A percentile compares a stretch with the other conserved stretches of the same genome.
Conservation (phyloP, 2,888 invertebrate genomes). For the Pantelozetes paolii region DNA sequence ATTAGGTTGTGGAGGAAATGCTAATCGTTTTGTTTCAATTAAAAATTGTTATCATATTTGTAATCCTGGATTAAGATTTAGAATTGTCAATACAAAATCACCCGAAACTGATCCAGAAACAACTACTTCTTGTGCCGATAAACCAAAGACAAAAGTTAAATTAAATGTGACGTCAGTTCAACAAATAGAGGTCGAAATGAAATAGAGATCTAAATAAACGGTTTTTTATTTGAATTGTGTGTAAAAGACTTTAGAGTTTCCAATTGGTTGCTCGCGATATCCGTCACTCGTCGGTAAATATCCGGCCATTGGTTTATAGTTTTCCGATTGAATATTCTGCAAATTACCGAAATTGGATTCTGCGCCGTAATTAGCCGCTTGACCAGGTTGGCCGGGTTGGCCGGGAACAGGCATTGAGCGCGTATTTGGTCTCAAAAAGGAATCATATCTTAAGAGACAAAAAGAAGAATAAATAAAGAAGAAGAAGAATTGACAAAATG, state of each 20-base stretch:
- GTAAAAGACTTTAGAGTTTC: not conserved
- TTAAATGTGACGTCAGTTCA: not conserved
- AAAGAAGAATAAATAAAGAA: too few relatives aligned
- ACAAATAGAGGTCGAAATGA: constrained; percentile 23
- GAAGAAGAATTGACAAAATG: too few relatives aligned
- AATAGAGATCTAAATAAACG: too few relatives aligned
- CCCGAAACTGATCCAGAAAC: not conserved
- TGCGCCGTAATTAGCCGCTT: too few relatives aligned
- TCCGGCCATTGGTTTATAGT: not conserved
- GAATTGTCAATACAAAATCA: not conserved
- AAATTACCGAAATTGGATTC: not conserved
- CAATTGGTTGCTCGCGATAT: not conserved
- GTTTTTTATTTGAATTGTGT: not conserved
- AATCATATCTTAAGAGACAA: too few relatives aligned
- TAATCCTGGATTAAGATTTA: not conserved
- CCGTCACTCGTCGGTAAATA: not conserved
- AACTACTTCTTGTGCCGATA: not conserved
- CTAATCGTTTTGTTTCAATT: constrained; percentile 8
- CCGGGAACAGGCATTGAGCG: too few relatives aligned
- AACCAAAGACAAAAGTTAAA: not conserved
- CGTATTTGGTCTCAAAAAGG: too few relatives aligned
- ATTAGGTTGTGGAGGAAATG: constrained; percentile 24
- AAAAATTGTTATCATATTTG: constrained; percentile 22
- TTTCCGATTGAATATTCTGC: not conserved
- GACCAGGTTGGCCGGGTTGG: too few relatives aligned